phyloP scores from a whole-genome alignment of 2,113 vertebrate genomes.

The Eretmochelys imbricata region DNA sequence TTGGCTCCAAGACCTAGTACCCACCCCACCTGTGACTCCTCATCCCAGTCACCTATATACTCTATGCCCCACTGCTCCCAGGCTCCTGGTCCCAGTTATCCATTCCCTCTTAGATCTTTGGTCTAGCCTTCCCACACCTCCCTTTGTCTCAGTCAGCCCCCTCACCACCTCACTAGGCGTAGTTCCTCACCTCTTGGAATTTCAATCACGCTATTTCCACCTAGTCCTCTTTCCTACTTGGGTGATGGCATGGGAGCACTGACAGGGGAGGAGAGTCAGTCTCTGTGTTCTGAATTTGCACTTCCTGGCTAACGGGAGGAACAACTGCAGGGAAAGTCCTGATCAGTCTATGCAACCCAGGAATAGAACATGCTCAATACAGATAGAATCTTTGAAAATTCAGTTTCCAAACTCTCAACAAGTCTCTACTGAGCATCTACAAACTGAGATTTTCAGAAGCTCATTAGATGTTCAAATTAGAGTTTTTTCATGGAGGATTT shows the following conservation, averaged over 20 bases:
- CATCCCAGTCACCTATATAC: neutral
- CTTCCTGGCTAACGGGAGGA: neutral
- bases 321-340: neutral
- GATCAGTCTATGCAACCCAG: neutral
- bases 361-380: neutral
- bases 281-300: neutral
- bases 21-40: neutral
- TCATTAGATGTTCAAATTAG: conserved; percentile 51
- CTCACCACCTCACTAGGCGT: neutral
- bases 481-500: neutral
- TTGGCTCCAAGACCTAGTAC: neutral
- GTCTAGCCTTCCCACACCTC: rapidly evolving
- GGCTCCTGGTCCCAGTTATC: neutral
- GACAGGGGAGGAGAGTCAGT: neutral
- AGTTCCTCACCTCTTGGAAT: neutral
- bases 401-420: conserved; percentile 6
- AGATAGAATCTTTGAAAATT: neutral
- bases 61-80: neutral
- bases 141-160: neutral
- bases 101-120: neutral
- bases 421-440: conserved; percentile 27
- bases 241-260: neutral
- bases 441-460: neutral
- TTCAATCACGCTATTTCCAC: neutral
- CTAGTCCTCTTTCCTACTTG: neutral